Evolutionary conservation across 2,888 invertebrate species (phyloP), one percentile per base, ranked within the genome.

Genomic region (Acronicta leporina): DNA sequence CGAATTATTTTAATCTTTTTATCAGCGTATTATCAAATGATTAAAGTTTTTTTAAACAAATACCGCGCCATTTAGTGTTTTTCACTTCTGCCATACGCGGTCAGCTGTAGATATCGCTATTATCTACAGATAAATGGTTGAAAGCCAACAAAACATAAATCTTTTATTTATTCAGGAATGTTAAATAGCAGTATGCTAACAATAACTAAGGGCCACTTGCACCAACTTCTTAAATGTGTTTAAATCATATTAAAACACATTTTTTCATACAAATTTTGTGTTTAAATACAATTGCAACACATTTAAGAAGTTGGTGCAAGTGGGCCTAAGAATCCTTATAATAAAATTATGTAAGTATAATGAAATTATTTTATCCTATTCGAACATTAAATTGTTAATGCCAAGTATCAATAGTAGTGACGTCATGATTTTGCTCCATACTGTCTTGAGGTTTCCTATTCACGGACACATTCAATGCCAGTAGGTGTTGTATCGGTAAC

Each of bases 401-500:
- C 92, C 92, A 92, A 25, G 90, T 64, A 61, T 92, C 86, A 45
- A 91, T 54, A 5, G 92, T 91, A 15, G 91, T 92, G 56, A 90
- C 82, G 58, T 91, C 91, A 75, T 92, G 91, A 62, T 91, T 92
- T 48, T 92, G 91, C 54, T 94, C 94, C 87, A 94, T 92, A 64
- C 93, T 94, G 51, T 89, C 88, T 65, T 95, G 94, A 9, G 94
- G 94, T 73, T 94, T 95, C 44, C 93, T 88, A 60, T 94, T 95
- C 2, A 95, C 94, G 13, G 94, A 90, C 3, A 95, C 92, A 66
- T 95, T 95, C 10, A 95, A 86, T 3, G 94, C 93, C 27, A 94
- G 71, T 0, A 95, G 86, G 52, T 95, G 94, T 56, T 95, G 93
- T 68, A 96, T 90, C 0, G 96, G 96, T 13, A 97, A 85, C 44